These are phyloP conservation scores for Campopleginae sp. DNA, from an alignment of 2,888 invertebrate genomes.

Conservation along the genomic window DNA sequence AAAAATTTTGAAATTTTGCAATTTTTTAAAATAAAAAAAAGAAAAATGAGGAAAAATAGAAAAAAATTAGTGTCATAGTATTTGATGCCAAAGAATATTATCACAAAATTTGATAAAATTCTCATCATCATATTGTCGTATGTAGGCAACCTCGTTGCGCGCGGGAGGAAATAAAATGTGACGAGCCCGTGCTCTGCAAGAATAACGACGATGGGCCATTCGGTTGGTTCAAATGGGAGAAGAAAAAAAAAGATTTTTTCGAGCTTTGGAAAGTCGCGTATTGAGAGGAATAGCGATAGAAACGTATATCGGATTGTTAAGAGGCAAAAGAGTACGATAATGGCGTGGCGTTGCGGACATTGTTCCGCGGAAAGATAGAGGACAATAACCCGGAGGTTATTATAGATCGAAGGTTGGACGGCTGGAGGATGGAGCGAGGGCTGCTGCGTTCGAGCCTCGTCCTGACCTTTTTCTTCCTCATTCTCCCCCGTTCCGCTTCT, in stretches of 20 bases:
- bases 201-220: too few species aligned
- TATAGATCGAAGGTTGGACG: constrained; percentile 78
- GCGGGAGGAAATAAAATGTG: too few species aligned
- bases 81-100: too few species aligned
- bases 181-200: too few species aligned
- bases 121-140: too few species aligned
- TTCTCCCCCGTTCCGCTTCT: constrained; percentile 35
- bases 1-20: too few species aligned
- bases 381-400: constrained; percentile 72
- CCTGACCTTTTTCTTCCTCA: constrained; percentile 21
- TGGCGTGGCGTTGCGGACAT: constrained; percentile 52
- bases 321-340: constrained; percentile 41
- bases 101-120: too few species aligned
- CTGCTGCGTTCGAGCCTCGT: constrained; percentile 39
- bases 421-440: constrained; percentile 61
- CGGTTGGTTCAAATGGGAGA: too few species aligned
- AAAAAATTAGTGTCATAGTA: too few species aligned
- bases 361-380: constrained; percentile 30
- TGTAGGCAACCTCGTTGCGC: too few species aligned
- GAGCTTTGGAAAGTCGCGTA: neutral
- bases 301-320: neutral
- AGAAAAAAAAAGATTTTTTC: neutral
- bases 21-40: too few species aligned
- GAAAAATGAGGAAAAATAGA: too few species aligned
- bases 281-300: neutral